A percentile compares a stretch with the other conserved stretches of the same genome.
These are phyloP conservation scores for Lateolabrax maculatus DNA, from an alignment of 2,797 vertebrate genomes.

Conservation along the genomic window DNA sequence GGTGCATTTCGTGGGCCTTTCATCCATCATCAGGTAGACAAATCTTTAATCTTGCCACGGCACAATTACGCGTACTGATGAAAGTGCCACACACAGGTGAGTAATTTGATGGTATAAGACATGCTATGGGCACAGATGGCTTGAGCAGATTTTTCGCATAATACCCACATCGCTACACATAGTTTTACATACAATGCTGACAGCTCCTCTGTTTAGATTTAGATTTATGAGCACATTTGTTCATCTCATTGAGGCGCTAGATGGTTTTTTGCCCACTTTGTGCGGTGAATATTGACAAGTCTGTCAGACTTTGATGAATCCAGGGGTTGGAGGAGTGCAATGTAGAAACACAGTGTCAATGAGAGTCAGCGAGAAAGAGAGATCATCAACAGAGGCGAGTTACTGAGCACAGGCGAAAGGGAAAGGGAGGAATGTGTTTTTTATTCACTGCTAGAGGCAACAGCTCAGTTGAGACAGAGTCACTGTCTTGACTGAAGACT, in stretches of 20 bases:
- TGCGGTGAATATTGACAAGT: conserved; percentile 70
- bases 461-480: conserved; percentile 61
- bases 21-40: conserved; percentile 66
- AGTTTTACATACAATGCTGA: conserved; percentile 69
- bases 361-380: conserved; percentile 31
- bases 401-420: conserved; percentile 31
- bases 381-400: conserved; percentile 52
- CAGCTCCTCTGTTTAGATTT: conserved; percentile 66
- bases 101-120: conserved; percentile 64
- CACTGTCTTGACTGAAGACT: conserved; percentile 65
- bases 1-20: conserved; percentile 21
- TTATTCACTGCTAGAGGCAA: conserved; percentile 73
- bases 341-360: conserved; percentile 53
- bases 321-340: conserved; percentile 34
- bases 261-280: conserved; percentile 60
- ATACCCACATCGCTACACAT: conserved; percentile 55
- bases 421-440: conserved; percentile 55
- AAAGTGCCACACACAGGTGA: conserved; percentile 65
- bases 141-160: conserved; percentile 51
- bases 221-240: conserved; percentile 75
- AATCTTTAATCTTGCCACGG: conserved; percentile 47
- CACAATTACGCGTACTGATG: conserved; percentile 67
- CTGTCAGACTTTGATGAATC: conserved; percentile 70
- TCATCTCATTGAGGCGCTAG: conserved; percentile 40
- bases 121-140: conserved; percentile 68